These are phyloP conservation scores for Laticauda colubrina DNA, from an alignment of 2,113 vertebrate genomes.

Conservation along the genomic window DNA sequence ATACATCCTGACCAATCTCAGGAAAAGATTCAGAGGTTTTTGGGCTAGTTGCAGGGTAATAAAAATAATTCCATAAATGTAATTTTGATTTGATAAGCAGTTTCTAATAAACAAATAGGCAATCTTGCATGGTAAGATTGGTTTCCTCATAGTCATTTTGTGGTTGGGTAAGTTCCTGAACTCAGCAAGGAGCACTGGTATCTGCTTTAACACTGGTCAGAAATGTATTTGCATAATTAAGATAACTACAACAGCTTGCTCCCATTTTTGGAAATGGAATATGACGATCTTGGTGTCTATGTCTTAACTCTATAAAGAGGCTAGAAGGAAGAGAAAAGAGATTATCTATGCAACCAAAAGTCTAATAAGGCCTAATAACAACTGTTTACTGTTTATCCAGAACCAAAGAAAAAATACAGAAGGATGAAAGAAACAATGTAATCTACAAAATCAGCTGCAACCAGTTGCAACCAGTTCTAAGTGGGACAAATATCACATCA, in stretches of 20 bases:
- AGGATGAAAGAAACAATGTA: too few species aligned
- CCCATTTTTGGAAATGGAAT: neutral
- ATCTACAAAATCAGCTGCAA: too few species aligned
- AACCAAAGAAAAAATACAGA: neutral
- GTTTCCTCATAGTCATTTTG: neutral
- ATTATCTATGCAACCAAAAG: neutral
- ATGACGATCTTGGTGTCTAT: neutral
- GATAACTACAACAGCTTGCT: neutral
- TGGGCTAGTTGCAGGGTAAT: neutral
- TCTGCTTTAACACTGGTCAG: neutral
- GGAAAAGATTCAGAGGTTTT: neutral
- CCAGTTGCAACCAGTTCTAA: too few species aligned
- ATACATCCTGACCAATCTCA: neutral
- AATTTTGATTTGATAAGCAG: neutral
- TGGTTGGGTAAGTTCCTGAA: neutral
- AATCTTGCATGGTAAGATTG: neutral
- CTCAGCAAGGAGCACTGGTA: neutral
- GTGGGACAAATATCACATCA: too few species aligned
- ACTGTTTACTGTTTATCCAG: neutral
- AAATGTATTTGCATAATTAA: neutral
- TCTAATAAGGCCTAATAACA: neutral
- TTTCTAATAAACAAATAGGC: neutral
- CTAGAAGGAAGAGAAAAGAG: neutral
- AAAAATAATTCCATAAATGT: neutral
- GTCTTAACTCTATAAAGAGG: neutral